phyloP scores from a whole-genome alignment of 2,797 vertebrate species.

The Notolepis coatsorum region DNA sequence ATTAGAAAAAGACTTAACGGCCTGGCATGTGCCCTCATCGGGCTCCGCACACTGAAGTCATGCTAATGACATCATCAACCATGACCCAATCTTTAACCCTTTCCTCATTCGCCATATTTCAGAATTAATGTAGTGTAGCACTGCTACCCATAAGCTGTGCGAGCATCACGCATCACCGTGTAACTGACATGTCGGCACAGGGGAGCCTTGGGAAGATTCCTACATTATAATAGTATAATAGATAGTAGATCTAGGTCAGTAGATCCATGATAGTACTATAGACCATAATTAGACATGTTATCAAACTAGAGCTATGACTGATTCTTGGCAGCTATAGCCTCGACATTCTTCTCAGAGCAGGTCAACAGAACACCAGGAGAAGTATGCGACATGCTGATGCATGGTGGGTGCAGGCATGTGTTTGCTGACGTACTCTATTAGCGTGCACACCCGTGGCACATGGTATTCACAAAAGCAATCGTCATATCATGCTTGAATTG shows the following conservation, averaged over 20 bases:
- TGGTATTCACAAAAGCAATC: no score
- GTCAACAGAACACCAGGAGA: not conserved
- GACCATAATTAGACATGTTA: conserved; percentile 1
- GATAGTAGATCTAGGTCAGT: not conserved
- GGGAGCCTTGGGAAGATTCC: not conserved
- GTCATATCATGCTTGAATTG: not conserved
- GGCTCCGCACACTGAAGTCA: conserved; percentile 53
- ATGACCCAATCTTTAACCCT: conserved; percentile 43
- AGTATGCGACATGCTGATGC: not conserved
- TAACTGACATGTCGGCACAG: not conserved
- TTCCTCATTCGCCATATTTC: conserved; percentile 60
- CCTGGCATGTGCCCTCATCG: conserved; percentile 44
- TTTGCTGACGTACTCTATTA: not conserved
- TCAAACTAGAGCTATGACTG: not conserved
- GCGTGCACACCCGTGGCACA: no score
- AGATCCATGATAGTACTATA: not conserved
- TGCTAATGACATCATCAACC: conserved; percentile 64
- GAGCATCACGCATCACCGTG: conserved; percentile 12
- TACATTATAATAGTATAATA: not conserved
- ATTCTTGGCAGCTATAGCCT: not conserved
- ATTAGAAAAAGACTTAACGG: conserved; percentile 66
- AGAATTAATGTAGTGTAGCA: conserved; percentile 49
- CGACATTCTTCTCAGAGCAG: not conserved
- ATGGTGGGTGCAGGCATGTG: not conserved
- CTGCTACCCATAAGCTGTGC: conserved; percentile 39